These are phyloP conservation scores for Neomorphus geoffroyi DNA, from an alignment of 2,797 vertebrate species.

Conservation along the genomic window DNA sequence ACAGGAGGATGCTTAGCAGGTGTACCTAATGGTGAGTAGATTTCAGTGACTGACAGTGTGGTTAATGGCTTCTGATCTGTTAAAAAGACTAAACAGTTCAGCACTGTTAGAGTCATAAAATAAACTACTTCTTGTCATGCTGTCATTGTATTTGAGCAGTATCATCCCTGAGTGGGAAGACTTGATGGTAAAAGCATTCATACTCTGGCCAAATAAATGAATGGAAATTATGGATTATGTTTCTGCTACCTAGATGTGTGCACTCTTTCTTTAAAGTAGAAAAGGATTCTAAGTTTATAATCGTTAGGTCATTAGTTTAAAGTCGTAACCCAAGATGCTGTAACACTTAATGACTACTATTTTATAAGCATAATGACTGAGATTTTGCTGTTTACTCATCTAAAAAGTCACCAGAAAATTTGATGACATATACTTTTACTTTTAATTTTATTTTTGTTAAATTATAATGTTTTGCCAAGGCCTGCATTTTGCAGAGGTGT, in stretches of 20 bases:
- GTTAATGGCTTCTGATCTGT: not conserved
- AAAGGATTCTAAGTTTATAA: not conserved
- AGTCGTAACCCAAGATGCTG: not conserved
- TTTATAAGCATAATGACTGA: not conserved
- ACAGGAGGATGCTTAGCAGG: not conserved
- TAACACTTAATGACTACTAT: not conserved
- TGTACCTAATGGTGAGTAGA: not conserved
- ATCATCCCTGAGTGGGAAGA: not conserved
- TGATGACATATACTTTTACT: not conserved
- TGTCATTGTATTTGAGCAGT: not conserved
- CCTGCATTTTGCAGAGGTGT: not conserved
- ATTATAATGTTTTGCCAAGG: not conserved
- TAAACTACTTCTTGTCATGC: accelerated
- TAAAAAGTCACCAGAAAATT: not conserved
- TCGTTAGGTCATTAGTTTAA: not conserved
- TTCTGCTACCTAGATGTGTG: not conserved
- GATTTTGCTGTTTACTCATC: not conserved
- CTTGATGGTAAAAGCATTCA: not conserved
- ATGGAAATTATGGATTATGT: not conserved
- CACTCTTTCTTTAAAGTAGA: not conserved
- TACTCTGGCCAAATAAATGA: not conserved
- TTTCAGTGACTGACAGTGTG: not conserved
- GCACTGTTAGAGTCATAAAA: not conserved
- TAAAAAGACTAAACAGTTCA: not conserved
- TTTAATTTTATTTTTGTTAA: not conserved